A percentile compares a stretch with the other conserved stretches of the same genome.
Evolutionary conservation across 2,888 invertebrate genomes (phyloP).

Genomic region (Brachyptera putata): DNA sequence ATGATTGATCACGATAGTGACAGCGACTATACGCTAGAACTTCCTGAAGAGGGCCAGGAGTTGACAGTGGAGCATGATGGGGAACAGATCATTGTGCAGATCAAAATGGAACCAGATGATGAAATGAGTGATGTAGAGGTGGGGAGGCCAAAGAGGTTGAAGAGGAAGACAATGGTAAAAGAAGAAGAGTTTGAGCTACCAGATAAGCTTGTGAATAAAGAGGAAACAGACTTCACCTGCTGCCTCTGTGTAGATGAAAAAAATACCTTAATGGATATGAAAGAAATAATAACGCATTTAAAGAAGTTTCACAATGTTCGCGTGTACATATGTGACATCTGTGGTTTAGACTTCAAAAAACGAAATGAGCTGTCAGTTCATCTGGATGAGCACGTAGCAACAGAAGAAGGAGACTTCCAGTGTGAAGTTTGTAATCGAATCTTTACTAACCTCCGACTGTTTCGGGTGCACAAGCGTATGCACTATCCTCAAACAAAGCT

Average conservation of each 20-base stretch:
- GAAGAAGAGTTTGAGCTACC: slow-evolving; percentile 38
- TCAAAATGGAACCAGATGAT: slow-evolving; percentile 41
- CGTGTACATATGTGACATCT: slow-evolving; percentile 66
- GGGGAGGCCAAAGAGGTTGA: slow-evolving; percentile 33
- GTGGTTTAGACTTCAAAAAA: slow-evolving; percentile 59
- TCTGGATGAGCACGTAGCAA: slow-evolving; percentile 58
- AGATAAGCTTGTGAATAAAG: slow-evolving; percentile 37
- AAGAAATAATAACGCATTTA: slow-evolving; percentile 58
- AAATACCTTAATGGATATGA: slow-evolving; percentile 51
- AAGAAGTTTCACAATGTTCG: slow-evolving; percentile 57
- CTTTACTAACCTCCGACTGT: slow-evolving; percentile 57
- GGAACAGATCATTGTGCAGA: slow-evolving; percentile 24
- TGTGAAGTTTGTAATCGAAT: slow-evolving; percentile 60
- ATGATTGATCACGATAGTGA: slow-evolving; percentile 30
- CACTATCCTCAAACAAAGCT: slow-evolving; percentile 58
- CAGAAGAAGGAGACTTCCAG: slow-evolving; percentile 59
- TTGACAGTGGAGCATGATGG: slow-evolving; percentile 24
- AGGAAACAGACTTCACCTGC: slow-evolving; percentile 30
- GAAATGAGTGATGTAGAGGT: slow-evolving; percentile 31
- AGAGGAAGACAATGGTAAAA: slow-evolving; percentile 26
- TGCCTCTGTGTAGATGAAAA: slow-evolving; percentile 48
- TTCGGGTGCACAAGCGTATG: slow-evolving; percentile 60
- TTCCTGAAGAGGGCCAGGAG: slow-evolving; percentile 38
- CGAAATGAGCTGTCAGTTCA: slow-evolving; percentile 60
- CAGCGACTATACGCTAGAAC: slow-evolving; percentile 23